Base-by-base conservation (phyloP, 2,113 vertebrate genomes). In the Cricetomys ansorgei region DNA sequence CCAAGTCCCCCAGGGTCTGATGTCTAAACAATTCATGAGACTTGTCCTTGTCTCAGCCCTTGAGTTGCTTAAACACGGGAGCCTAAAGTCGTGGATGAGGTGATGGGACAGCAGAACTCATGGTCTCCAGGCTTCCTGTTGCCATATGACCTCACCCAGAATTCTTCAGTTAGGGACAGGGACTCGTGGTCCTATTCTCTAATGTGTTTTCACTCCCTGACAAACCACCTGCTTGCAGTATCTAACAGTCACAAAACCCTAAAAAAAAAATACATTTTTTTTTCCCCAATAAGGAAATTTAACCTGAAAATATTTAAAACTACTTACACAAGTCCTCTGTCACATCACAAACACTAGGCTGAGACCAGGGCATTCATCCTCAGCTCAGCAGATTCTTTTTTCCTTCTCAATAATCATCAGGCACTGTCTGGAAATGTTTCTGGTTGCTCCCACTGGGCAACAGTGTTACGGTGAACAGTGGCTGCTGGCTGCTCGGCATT, bases 21-120 rank as follows among this genome's bases (percentile, higher is more conserved):
- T 76, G 67, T 93, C 5, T n/a, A 87, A 93, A 87, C 10, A 83
- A 91, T 88, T 81, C 69, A 13, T 88, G 23, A 62, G 50, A 83
- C 55, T 45, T 72, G 34, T 57, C 31, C 12, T 43, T 55, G 67
- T 87, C 48, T 57, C 11, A 90, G 55, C 1, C 55, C 34, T 69
- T 8, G 3, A 73, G n/a, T 80, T 88, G 40, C 43, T 45, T 69
- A 64, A 77, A 55, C 31, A n/a, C 34, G 62, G 79, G 87, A 67
- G 34, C 15, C 45, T 13, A 55, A 48, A 53, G 67, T 89, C 31
- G 69, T 43, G 15, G n/a, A 43, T 37, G 55, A 48, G 21, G 3
- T 9, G 29, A 17, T 6, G 40, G 62, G 69, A 64, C 3, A 23
- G 2, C 21, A 92, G 45, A 45, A 76, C 10, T 34, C 17, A n/a